These are phyloP conservation scores for Gouania willdenowi DNA, from an alignment of 2,797 vertebrate genomes.

Conservation along the genomic window DNA sequence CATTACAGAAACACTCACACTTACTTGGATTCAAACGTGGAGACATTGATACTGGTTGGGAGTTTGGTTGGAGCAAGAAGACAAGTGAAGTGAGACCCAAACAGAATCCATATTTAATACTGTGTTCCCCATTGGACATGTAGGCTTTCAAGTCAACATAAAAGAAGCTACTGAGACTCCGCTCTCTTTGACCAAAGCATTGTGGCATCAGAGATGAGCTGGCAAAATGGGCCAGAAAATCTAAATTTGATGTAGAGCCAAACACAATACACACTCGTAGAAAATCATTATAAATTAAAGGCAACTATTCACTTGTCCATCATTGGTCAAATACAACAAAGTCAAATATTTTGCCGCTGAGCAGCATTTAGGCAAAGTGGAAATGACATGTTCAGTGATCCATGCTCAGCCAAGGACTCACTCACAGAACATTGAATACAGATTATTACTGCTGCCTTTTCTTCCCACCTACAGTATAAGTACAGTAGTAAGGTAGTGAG, in stretches of 20 bases:
- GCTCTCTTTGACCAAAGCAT: slow-evolving; percentile 44
- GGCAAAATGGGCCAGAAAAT: slow-evolving; percentile 16
- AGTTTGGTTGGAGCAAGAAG: slow-evolving; percentile 26
- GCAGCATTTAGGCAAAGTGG: slow-evolving; percentile 73
- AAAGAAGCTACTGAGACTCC: slow-evolving; percentile 56
- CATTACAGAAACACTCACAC: slow-evolving; percentile 72
- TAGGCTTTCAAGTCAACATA: slow-evolving; percentile 70
- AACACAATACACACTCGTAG: not conserved
- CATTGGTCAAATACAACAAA: slow-evolving; percentile 47
- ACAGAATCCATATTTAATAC: slow-evolving; percentile 66
- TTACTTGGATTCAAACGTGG: slow-evolving; percentile 60
- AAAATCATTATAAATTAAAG: not conserved
- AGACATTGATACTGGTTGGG: slow-evolving; percentile 44
- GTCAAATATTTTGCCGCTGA: slow-evolving; percentile 59
- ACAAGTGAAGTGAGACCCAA: slow-evolving; percentile 57
- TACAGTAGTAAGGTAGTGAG: no score
- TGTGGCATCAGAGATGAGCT: slow-evolving; percentile 48
- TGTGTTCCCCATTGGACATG: slow-evolving; percentile 50
- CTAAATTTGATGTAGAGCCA: slow-evolving; percentile 18
- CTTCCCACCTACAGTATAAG: not conserved
- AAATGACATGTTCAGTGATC: slow-evolving; percentile 73
- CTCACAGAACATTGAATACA: slow-evolving; percentile 38
- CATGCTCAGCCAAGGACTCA: slow-evolving; percentile 67
- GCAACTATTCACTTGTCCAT: slow-evolving; percentile 1
- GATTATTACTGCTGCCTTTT: slow-evolving; percentile 46